phyloP scores from a whole-genome alignment of 2,888 invertebrate species.

The Catocala sponsa region DNA sequence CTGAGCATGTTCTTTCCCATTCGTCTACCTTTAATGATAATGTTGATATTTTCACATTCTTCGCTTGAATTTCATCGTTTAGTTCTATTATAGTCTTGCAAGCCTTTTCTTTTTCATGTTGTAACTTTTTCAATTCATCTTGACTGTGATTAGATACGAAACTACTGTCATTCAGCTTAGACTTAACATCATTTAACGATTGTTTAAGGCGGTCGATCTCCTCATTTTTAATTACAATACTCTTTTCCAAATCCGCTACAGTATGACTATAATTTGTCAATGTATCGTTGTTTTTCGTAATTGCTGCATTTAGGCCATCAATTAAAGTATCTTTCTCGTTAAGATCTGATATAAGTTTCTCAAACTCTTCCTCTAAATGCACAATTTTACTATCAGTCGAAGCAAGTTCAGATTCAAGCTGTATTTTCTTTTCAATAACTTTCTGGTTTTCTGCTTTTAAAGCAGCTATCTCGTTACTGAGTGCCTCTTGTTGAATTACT shows the following conservation, averaged over 20 bases:
- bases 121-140: slow-evolving; percentile 64
- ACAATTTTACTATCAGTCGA: slow-evolving; percentile 69
- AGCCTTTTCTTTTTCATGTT: slow-evolving; percentile 68
- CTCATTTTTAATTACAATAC: slow-evolving; percentile 61
- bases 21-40: slow-evolving; percentile 58
- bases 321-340: slow-evolving; percentile 79
- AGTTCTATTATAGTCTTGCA: slow-evolving; percentile 62
- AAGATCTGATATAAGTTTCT: slow-evolving; percentile 69
- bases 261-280: slow-evolving; percentile 59
- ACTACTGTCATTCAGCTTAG: slow-evolving; percentile 51
- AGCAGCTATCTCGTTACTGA: slow-evolving; percentile 59
- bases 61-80: slow-evolving; percentile 65
- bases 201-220: slow-evolving; percentile 69
- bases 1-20: slow-evolving; percentile 52
- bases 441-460: slow-evolving; percentile 67
- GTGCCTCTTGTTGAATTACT: slow-evolving; percentile 55
- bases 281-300: slow-evolving; percentile 60
- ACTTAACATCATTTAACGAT: slow-evolving; percentile 54
- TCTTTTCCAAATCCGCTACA: slow-evolving; percentile 62
- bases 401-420: slow-evolving; percentile 68
- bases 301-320: slow-evolving; percentile 65
- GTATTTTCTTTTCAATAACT: slow-evolving; percentile 59
- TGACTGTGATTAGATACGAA: slow-evolving; percentile 54
- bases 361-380: slow-evolving; percentile 77
- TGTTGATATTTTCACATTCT: slow-evolving; percentile 63